Percentiles rank a stretch among this genome's conserved stretches.
Evolutionary conservation across 2,113 vertebrate species (phyloP).

Genomic region (Aegypius monachus): DNA sequence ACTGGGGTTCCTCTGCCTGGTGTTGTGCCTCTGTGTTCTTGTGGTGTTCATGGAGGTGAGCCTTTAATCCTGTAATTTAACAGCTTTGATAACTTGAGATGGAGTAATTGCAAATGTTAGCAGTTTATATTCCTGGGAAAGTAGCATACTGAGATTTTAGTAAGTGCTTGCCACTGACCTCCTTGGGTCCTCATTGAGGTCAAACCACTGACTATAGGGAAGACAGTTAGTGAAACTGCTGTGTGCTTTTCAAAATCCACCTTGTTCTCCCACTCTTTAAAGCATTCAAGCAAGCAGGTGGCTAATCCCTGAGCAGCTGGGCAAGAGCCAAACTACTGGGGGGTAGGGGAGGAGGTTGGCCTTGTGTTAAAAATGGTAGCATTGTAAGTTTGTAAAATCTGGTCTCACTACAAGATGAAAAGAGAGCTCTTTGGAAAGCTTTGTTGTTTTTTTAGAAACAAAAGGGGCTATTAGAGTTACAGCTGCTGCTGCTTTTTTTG

Average conservation of each 20-base stretch:
- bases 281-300: background rate
- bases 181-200: background rate
- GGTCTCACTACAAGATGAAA: background rate
- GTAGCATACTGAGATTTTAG: background rate
- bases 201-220: background rate
- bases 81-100: background rate
- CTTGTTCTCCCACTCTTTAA: background rate
- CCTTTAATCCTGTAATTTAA: background rate
- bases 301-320: slow-evolving; percentile 32
- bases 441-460: background rate
- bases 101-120: background rate
- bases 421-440: background rate
- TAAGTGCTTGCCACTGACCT: background rate
- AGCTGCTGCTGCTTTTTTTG: slow-evolving; percentile 16
- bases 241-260: slow-evolving; percentile 3
- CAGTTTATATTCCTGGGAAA: background rate
- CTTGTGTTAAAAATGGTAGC: slow-evolving; percentile 6
- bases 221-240: background rate
- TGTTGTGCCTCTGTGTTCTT: background rate
- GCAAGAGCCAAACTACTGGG: background rate
- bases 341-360: background rate
- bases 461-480: slow-evolving; percentile 31
- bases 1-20: background rate
- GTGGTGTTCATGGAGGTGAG: background rate
- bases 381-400: slow-evolving; percentile 5